A percentile compares a stretch with the other conserved stretches of the same genome.
Conservation (phyloP, 2,888 invertebrate genomes). For the Caenorhabditis parvicauda region DNA sequence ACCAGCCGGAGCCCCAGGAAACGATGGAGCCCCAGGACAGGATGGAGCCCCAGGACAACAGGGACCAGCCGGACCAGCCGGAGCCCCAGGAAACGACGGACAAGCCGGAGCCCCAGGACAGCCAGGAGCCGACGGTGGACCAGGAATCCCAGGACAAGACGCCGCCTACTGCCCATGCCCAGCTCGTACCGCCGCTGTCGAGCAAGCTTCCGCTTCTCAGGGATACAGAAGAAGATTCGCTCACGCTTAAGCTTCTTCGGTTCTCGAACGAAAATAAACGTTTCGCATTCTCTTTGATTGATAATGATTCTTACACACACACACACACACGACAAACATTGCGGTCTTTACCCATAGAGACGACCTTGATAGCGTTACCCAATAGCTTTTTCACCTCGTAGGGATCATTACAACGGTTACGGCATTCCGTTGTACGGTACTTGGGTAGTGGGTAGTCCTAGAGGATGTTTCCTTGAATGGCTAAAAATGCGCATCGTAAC, state of each 20-base stretch:
- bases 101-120: conserved; percentile 43
- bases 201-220: conserved; percentile 21
- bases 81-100: conserved; percentile 43
- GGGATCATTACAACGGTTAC: too few species aligned
- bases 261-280: too few species aligned
- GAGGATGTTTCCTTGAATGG: too few species aligned
- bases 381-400: too few species aligned
- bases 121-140: conserved; percentile 33
- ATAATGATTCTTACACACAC: too few species aligned
- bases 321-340: too few species aligned
- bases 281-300: too few species aligned
- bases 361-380: too few species aligned
- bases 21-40: conserved; percentile 35
- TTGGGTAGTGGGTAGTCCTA: too few species aligned
- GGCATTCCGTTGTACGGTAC: too few species aligned
- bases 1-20: conserved; percentile 38
- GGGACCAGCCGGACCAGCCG: conserved; percentile 41
- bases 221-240: conserved; percentile 37
- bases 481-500: too few species aligned
- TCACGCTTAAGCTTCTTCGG: conserved; percentile 27
- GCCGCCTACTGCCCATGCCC: conserved; percentile 48
- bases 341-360: too few species aligned
- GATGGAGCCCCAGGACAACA: conserved; percentile 37
- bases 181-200: conserved; percentile 43
- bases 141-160: conserved; percentile 39